Conservation (phyloP, 2,113 vertebrate species). For the Ochotona curzoniae region DNA sequence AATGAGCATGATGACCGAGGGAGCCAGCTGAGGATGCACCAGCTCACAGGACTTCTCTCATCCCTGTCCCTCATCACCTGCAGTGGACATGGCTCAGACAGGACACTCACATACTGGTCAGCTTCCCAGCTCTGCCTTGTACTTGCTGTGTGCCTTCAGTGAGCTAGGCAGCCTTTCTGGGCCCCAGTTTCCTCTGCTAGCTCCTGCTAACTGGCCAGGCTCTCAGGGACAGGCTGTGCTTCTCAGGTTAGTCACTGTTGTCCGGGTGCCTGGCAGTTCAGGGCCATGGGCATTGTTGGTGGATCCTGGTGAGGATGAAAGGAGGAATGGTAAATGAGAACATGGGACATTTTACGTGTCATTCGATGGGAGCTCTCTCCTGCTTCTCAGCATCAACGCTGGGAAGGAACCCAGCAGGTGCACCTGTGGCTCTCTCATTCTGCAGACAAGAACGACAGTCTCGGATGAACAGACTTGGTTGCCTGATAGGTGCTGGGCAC, state of each 20-base stretch:
- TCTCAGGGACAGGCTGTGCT: not conserved
- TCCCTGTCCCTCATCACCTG: not conserved
- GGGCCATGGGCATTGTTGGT: not conserved
- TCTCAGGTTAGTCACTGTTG: not conserved
- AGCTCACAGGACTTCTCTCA: not conserved
- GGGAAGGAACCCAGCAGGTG: not conserved
- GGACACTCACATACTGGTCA: too few relatives aligned
- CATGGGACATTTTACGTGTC: not conserved
- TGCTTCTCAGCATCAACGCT: not conserved
- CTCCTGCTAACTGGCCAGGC: not conserved
- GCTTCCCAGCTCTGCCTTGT: not conserved
- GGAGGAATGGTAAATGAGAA: not conserved
- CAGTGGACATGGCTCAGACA: not conserved
- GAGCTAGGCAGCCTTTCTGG: not conserved
- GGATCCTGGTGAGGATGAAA: not conserved
- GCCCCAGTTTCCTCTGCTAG: not conserved
- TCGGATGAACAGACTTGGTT: not conserved
- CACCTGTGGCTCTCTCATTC: not conserved
- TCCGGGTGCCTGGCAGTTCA: not conserved
- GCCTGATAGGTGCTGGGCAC: not conserved
- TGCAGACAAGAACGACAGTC: not conserved
- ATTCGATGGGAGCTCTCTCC: too few relatives aligned
- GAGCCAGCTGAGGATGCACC: not conserved
- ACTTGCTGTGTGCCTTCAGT: not conserved
- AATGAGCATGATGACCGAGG: not conserved